Evolutionary conservation across 2,888 invertebrate genomes (phyloP).

Genomic region (Ashinkailepas kermadecensis): DNA sequence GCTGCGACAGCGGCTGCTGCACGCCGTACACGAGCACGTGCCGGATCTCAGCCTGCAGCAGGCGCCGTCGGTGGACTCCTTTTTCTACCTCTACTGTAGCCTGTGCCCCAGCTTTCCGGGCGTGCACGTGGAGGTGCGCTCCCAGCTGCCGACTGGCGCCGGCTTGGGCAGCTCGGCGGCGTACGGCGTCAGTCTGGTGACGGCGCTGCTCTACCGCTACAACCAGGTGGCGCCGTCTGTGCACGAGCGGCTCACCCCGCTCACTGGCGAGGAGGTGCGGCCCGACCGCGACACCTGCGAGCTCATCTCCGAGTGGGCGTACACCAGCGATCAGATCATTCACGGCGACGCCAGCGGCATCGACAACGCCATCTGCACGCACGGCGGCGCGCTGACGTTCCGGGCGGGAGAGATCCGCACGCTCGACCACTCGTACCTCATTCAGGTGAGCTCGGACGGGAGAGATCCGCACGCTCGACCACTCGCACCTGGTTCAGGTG

Average conservation of each 20-base stretch:
- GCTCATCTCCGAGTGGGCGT: conserved; percentile 72
- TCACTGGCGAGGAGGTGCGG: conserved; percentile 9
- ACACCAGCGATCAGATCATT: conserved; percentile 78
- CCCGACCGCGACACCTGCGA: conserved; percentile 40
- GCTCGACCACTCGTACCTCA: conserved; percentile 58
- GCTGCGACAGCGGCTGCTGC: conserved; percentile 28
- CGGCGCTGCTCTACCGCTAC: conserved; percentile 53
- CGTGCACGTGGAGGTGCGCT: conserved; percentile 39
- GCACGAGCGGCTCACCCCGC: conserved; percentile 8
- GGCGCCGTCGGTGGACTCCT: conserved; percentile 34
- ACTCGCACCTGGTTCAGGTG: neutral
- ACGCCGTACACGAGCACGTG: neutral
- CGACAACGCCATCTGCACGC: conserved; percentile 89
- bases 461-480: neutral
- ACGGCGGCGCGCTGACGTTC: conserved; percentile 55
- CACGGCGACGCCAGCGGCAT: conserved; percentile 94
- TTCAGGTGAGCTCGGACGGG: neutral
- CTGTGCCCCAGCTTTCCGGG: conserved; percentile 35
- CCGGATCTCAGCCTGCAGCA: conserved; percentile 21
- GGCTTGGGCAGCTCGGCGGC: conserved; percentile 95
- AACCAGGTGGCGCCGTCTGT: conserved; percentile 5
- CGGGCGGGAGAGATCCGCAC: conserved; percentile 30
- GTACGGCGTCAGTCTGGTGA: conserved; percentile 73
- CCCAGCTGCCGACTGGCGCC: conserved; percentile 69
- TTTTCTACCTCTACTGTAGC: conserved; percentile 36